These are phyloP conservation scores for Biston stratarius DNA, from an alignment of 2,888 invertebrate genomes.

Conservation along the genomic window DNA sequence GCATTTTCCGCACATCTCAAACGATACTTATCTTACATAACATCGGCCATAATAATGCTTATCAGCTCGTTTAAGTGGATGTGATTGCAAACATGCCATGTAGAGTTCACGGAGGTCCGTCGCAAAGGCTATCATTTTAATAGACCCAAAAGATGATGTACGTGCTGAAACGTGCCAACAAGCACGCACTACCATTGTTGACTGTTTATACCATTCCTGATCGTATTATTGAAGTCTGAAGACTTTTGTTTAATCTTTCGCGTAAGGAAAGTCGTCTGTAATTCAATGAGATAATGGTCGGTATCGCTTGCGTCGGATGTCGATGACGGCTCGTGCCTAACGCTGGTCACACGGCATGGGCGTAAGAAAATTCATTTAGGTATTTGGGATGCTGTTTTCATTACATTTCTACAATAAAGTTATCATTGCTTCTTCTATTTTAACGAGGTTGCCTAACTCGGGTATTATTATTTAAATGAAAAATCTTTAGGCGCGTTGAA, in stretches of 20 bases:
- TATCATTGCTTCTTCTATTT: not conserved
- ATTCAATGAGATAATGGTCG: slow-evolving; percentile 8
- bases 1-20: not conserved
- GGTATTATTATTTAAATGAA: too few relatives aligned
- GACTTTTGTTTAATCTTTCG: slow-evolving; percentile 36
- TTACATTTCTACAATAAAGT: not conserved
- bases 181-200: slow-evolving; percentile 41
- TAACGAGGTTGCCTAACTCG: not conserved
- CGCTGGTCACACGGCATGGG: slow-evolving; percentile 25
- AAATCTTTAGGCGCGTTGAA: too few relatives aligned
- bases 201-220: slow-evolving; percentile 40
- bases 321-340: slow-evolving; percentile 33
- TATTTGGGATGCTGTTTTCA: not conserved
- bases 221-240: slow-evolving; percentile 42
- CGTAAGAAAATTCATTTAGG: slow-evolving; percentile 14
- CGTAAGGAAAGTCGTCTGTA: slow-evolving; percentile 33
- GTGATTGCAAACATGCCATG: slow-evolving; percentile 13
- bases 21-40: not conserved
- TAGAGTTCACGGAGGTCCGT: slow-evolving; percentile 10
- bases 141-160: slow-evolving; percentile 15
- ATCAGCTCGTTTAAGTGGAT: slow-evolving; percentile 14
- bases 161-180: slow-evolving; percentile 35
- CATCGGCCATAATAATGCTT: slow-evolving; percentile 2
- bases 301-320: not conserved
- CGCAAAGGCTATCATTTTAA: slow-evolving; percentile 21